Conservation (phyloP, 2,797 vertebrate genomes). For the Gymnoscopelus microlampas region DNA sequence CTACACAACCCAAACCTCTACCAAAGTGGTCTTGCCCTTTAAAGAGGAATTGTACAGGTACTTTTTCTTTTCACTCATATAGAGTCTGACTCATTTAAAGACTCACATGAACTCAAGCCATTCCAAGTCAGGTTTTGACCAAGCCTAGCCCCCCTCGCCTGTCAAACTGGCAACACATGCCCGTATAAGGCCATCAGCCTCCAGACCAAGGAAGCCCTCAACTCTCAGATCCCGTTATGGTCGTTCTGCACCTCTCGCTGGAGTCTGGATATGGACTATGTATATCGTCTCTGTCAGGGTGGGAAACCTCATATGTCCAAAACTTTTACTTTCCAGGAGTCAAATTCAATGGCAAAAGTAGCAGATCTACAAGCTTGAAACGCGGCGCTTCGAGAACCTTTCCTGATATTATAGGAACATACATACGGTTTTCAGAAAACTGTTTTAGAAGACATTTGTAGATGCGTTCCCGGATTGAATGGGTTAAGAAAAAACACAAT, state of each 20-base stretch:
- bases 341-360: no score
- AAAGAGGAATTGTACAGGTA: not conserved
- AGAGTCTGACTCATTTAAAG: not conserved
- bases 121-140: not conserved
- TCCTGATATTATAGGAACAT: no score
- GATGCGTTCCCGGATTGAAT: no score
- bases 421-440: no score
- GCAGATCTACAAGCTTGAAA: no score
- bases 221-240: slow-evolving; percentile 66
- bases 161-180: slow-evolving; percentile 29
- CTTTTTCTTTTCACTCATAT: not conserved
- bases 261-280: slow-evolving; percentile 8
- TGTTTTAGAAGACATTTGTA: no score
- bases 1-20: no score
- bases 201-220: slow-evolving; percentile 25
- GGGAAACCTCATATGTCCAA: no score
- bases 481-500: not conserved
- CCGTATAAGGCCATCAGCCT: slow-evolving; percentile 64
- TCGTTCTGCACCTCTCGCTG: slow-evolving; percentile 25
- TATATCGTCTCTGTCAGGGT: not conserved
- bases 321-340: no score
- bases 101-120: not conserved
- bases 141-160: slow-evolving; percentile 13
- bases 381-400: no score
- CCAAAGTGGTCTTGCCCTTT: no score